Evolutionary conservation across 2,797 vertebrate species (phyloP), one percentile per base, ranked within the genome.

Genomic region (Linurgus olivaceus): DNA sequence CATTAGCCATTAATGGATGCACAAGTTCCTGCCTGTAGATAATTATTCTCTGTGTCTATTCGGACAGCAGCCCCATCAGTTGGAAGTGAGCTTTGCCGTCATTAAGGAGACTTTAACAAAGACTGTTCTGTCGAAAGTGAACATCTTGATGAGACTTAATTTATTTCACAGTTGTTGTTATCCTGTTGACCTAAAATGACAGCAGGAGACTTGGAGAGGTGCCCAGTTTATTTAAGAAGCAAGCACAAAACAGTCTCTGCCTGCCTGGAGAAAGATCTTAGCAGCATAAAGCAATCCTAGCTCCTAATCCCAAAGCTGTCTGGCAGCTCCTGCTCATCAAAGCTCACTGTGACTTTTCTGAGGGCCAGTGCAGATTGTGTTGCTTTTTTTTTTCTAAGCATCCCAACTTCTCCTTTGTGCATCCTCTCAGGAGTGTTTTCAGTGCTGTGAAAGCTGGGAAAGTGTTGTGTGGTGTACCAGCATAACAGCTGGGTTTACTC

Each of bases 111-210:
- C 62, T 84, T 86, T 77, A 88, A 94, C 88, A 93, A 96, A 95
- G 90, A 20, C 68, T 66, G 33, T 65, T 80, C 66, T 75, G 81
- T 92, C 83, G 7, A 78, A 91, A 95, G 73, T 26, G 73, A 90
- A 86, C 85, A 84, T 95, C 91, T 91, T 86, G 90, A 90, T 55
- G 93, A 91, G 51, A 35, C 62, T 76, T 86, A 88, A 96, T 96
- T 96, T 94, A 95, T 95, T 95, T 96, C 91, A 86, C 90, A 91
- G 90, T 95, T 92, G 90, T 90, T 91, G 84, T 94, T 94, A 94
- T 89, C 84, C 78, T 93, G 82, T 90, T 96, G 95, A 93, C 95
- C 95, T 93, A 37, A 88, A 91, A 93, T 86, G 88, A 94, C 93
- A 91, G 85, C 90, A 88, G 88, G 87, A 91, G 61, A 62, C 57